Evolutionary conservation across 2,888 invertebrate genomes (phyloP), one percentile per base, ranked within the genome.

Genomic region (Crossocerus cetratus): DNA sequence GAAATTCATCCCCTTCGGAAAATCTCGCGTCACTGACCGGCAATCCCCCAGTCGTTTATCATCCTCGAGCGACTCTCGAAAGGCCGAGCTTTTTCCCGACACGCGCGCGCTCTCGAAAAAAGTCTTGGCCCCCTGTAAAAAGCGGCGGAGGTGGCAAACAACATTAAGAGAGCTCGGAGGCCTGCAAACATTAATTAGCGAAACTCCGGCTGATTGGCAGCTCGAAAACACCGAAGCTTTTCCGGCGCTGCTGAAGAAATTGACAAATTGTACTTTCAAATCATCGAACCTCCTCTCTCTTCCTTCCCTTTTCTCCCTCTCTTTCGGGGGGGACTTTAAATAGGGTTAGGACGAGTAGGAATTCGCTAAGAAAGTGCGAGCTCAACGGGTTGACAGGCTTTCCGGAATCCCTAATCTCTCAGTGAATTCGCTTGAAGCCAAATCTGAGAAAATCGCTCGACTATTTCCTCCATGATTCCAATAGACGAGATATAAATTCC

Each of bases 221-320:
- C 70, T 70, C 62, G 83, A 82, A 82, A 78, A 75, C 69, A 78
- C 71, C 73, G n/a, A n/a, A n/a, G n/a, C n/a, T n/a, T n/a, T n/a
- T n/a, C 59, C 72, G 58, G 69, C 32, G 61, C 56, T 57, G 65
- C 65, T 59, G 69, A 83, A 78, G 71, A 76, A 82, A 82, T 84
- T 82, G 82, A 82, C 81, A 82, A 84, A 83, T 85, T 83, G 81
- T 80, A 80, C 80, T 83, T 83, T 80, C 76, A 82, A 83, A 85
- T 75, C 81, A 76, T 82, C 69, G 69, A 76, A n/a, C n/a, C n/a
- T n/a, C n/a, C n/a, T n/a, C n/a, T n/a, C n/a, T n/a, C n/a, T n/a
- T n/a, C n/a, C n/a, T n/a, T n/a, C n/a, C n/a, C n/a, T n/a, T n/a
- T n/a, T n/a, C n/a, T n/a, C 23, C 23, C 23, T 23, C 23, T 23